phyloP scores from a whole-genome alignment of 2,888 invertebrate species.

The Monopis laevigella region DNA sequence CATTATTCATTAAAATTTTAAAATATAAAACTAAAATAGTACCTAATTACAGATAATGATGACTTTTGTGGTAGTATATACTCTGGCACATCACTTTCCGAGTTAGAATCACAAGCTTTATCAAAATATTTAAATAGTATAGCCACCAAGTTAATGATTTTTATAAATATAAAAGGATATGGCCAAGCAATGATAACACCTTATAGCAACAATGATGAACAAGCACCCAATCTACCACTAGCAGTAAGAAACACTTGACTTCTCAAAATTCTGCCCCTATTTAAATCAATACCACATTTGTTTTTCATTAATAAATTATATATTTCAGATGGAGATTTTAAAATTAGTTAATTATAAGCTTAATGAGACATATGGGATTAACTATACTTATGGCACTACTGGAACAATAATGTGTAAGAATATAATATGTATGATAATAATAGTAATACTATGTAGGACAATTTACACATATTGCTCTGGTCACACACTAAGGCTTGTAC shows the following conservation, averaged over 20 bases:
- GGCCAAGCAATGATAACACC: conserved; percentile 40
- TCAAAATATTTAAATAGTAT: conserved; percentile 34
- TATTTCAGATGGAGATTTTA: conserved; percentile 39
- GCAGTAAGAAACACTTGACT: conserved; percentile 29
- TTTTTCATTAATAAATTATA: not conserved
- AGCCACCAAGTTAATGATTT: conserved; percentile 36
- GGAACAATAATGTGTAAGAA: conserved; percentile 38
- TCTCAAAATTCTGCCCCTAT: not conserved
- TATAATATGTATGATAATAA: too few species aligned
- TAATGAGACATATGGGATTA: conserved; percentile 26
- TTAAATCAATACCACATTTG: not conserved
- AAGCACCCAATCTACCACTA: conserved; percentile 36
- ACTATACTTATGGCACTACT: conserved; percentile 36
- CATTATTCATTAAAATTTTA: too few species aligned
- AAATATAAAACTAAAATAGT: too few species aligned
- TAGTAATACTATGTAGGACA: too few species aligned
- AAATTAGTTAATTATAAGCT: conserved; percentile 30
- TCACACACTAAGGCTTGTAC: too few species aligned
- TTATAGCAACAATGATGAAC: conserved; percentile 27
- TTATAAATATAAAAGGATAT: conserved; percentile 45
- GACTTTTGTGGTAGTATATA: too few species aligned
- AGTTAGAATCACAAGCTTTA: conserved; percentile 38
- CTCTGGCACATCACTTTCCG: conserved; percentile 27
- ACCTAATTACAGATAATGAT: too few species aligned
- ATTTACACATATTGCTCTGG: too few species aligned